A percentile compares a stretch with the other conserved stretches of the same genome.
phyloP scores from a whole-genome alignment of 1,140 invertebrate genomes.

The Danaus melanippus region DNA sequence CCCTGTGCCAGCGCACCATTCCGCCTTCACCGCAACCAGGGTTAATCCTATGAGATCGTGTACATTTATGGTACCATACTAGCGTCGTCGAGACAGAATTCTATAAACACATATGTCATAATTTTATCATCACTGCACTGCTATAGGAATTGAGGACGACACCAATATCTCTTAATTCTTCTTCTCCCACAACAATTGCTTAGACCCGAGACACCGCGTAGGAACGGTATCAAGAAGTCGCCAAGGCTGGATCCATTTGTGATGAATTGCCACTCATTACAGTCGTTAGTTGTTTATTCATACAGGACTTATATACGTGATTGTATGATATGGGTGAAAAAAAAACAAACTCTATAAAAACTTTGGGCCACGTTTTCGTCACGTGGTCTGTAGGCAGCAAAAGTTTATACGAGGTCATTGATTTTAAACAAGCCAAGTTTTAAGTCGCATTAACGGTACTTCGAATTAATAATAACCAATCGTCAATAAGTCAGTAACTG shows the following conservation, averaged over 20 bases:
- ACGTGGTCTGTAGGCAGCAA: conserved; percentile 50
- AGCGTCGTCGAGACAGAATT: too few species aligned
- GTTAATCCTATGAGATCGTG: conserved; percentile 22
- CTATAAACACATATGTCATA: too few species aligned
- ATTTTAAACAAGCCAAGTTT: conserved; percentile 34
- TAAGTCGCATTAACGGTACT: conserved; percentile 28
- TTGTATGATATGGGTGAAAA: conserved; percentile 8
- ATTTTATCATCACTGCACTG: not conserved
- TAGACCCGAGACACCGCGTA: conserved; percentile 52
- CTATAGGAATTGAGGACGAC: conserved; percentile 14
- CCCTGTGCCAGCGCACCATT: conserved; percentile 60
- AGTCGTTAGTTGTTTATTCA: conserved; percentile 18
- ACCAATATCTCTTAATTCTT: conserved; percentile 18
- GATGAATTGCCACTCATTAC: conserved; percentile 52
- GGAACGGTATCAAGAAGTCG: conserved; percentile 61
- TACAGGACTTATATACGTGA: conserved; percentile 17
- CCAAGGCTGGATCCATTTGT: conserved; percentile 66
- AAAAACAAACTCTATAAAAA: conserved; percentile 13
- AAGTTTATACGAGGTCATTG: conserved; percentile 57
- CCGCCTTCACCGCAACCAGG: conserved; percentile 41
- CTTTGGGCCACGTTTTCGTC: conserved; percentile 10
- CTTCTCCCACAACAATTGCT: conserved; percentile 24
- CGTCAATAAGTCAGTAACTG: conserved; percentile 9
- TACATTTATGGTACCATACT: conserved; percentile 42
- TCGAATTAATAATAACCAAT: conserved; percentile 22